Conservation (phyloP, 2,797 vertebrate species). For the Dryobates pubescens region DNA sequence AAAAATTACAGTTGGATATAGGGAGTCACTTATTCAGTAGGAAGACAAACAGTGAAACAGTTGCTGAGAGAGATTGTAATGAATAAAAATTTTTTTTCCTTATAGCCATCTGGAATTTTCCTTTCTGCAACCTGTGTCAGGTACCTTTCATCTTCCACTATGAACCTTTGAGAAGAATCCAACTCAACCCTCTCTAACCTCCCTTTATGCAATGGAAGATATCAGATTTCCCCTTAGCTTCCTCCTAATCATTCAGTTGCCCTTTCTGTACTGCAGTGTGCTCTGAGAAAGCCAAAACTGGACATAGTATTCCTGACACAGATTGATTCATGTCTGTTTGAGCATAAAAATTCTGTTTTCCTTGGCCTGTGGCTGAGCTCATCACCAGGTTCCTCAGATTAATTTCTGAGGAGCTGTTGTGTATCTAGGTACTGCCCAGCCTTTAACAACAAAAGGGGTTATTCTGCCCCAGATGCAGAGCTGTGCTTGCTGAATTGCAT, state of each 20-base stretch:
- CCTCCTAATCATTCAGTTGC: background rate
- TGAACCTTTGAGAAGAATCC: background rate
- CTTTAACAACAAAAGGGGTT: background rate
- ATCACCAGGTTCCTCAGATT: background rate
- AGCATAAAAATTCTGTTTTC: background rate
- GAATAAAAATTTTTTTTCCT: background rate
- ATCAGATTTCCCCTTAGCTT: background rate
- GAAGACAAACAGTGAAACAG: background rate
- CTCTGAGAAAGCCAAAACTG: background rate
- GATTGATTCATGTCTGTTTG: background rate
- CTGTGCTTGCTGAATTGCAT: background rate
- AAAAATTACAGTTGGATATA: background rate
- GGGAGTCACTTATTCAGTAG: background rate
- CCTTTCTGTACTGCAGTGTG: background rate
- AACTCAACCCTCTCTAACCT: background rate
- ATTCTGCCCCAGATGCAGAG: background rate
- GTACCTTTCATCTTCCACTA: background rate
- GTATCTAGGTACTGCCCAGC: background rate
- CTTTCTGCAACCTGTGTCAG: background rate
- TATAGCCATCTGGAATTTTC: background rate
- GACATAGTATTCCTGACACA: background rate
- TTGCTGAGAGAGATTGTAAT: background rate
- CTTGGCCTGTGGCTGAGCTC: background rate
- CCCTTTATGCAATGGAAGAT: background rate
- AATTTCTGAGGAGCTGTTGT: background rate